Evolutionary conservation across 2,888 invertebrate genomes (phyloP).

Genomic region (Dynastes grantii): DNA sequence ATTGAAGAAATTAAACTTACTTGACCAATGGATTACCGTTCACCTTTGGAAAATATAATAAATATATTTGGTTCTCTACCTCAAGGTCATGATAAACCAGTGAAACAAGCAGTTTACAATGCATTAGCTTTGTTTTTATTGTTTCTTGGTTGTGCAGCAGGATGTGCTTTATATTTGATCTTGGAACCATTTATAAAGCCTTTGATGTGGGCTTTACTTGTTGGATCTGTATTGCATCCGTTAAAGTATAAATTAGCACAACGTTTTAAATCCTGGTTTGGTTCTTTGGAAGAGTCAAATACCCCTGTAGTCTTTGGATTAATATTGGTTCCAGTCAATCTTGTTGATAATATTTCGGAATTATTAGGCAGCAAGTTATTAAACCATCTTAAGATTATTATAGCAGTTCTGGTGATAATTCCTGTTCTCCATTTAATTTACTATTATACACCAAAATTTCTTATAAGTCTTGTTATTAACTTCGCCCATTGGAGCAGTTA

Average conservation of each 20-base stretch:
- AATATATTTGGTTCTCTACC: conserved; percentile 80
- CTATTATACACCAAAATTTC: conserved; percentile 80
- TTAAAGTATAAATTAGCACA: conserved; percentile 89
- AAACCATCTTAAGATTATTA: conserved; percentile 78
- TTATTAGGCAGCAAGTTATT: conserved; percentile 81
- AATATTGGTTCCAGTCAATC: conserved; percentile 81
- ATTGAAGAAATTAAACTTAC: conserved; percentile 29
- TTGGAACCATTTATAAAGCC: conserved; percentile 95
- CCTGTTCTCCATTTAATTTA: conserved; percentile 78
- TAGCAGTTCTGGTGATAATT: conserved; percentile 67
- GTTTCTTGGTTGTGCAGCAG: conserved; percentile 78
- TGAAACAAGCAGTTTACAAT: conserved; percentile 93
- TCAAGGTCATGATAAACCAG: conserved; percentile 88
- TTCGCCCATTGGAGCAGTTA: conserved; percentile 57
- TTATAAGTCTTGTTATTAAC: conserved; percentile 76
- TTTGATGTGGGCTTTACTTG: conserved; percentile 94
- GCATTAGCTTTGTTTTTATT: conserved; percentile 87
- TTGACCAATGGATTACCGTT: conserved; percentile 67
- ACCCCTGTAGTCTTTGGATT: conserved; percentile 77
- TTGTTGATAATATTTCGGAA: conserved; percentile 84
- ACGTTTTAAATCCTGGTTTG: conserved; percentile 85
- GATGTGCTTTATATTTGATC: conserved; percentile 87
- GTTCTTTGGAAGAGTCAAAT: conserved; percentile 77
- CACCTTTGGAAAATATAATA: conserved; percentile 81
- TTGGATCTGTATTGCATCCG: conserved; percentile 98